Evolutionary conservation across 2,888 invertebrate genomes (phyloP), one percentile per base, ranked within the genome.

Genomic region (Dinocampus coccinellae): DNA sequence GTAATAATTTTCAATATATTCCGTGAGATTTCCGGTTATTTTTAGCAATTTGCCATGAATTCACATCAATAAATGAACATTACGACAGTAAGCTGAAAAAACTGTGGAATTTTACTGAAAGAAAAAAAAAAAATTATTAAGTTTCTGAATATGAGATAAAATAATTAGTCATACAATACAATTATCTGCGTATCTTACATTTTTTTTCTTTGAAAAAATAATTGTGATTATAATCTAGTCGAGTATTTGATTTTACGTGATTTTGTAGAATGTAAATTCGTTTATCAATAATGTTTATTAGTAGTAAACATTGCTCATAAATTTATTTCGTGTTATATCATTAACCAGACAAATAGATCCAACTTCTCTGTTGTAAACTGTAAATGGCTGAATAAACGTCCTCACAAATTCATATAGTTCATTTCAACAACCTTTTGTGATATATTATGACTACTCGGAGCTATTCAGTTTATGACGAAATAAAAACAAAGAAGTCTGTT

Each of bases 31-130:
- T 82, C 81, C 80, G 80, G 79, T 75, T 79, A 82, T 82, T 82
- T 82, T 82, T 82, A 79, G 77, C 80, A 82, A 82, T 82, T 82
- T 81, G 78, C 68, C 62, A 66, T 66, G 79, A 74, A 79, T 80
- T 80, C 79, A 80, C 69, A 65, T 73, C 63, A 55, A 67, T 67
- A 73, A 79, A 76, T 65, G 62, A 64, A 53, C 22, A 55, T 62
- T 9, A 16, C 13, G 13, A 16, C 16, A 13, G 24, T 57, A 39
- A 22, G 11, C 9, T 9, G 34, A 20, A 34, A 55, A 34, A 11
- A 3, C 7, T 2, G 10, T 13, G 33, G 34, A 20, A 20, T 34
- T n/a, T 29, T 26, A 58, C 29, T 13, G 55, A 13, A 11, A 55
- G 22, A 2, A 24, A 22, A 24, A 1, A 47, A 9, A 1, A 16